phyloP scores from a whole-genome alignment of 92 coral and sea anemone species.

The Zoanthus gigantus region DNA sequence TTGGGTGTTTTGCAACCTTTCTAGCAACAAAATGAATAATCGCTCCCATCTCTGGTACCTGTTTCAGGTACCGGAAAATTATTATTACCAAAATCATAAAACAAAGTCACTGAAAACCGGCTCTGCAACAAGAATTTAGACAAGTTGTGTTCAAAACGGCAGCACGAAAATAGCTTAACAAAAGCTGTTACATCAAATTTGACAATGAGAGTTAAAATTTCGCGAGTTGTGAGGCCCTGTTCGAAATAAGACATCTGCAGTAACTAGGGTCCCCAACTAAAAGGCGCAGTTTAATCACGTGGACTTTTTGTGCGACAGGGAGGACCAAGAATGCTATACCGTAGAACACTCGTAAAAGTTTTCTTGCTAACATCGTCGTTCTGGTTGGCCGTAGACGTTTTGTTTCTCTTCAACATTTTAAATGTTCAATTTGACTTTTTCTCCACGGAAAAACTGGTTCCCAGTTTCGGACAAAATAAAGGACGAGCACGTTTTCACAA shows the following conservation, averaged over 20 bases:
- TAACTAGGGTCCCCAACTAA: background rate
- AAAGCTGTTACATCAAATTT: no score
- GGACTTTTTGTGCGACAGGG: background rate
- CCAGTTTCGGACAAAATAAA: slow-evolving; percentile 38
- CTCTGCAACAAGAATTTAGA: background rate
- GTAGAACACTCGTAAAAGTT: slow-evolving; percentile 79
- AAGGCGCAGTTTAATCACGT: slow-evolving; percentile 14
- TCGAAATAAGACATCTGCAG: background rate
- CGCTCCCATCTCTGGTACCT: background rate
- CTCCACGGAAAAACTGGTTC: slow-evolving; percentile 67
- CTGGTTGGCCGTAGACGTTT: slow-evolving; percentile 85
- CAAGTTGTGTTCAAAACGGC: background rate
- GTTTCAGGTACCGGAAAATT: background rate
- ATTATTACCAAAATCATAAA: background rate
- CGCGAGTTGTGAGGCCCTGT: background rate
- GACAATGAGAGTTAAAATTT: background rate
- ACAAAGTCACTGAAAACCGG: background rate
- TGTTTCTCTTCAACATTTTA: slow-evolving; percentile 69
- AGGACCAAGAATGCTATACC: slow-evolving; percentile 44
- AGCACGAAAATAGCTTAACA: background rate
- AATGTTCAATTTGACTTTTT: slow-evolving; percentile 77
- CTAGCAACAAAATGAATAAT: background rate
- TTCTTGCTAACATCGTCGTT: slow-evolving; percentile 78
- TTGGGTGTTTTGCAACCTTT: background rate
- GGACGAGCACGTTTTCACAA: slow-evolving; percentile 1